Evolutionary conservation across 2,888 invertebrate species (phyloP).

Genomic region (Andrena camellia): DNA sequence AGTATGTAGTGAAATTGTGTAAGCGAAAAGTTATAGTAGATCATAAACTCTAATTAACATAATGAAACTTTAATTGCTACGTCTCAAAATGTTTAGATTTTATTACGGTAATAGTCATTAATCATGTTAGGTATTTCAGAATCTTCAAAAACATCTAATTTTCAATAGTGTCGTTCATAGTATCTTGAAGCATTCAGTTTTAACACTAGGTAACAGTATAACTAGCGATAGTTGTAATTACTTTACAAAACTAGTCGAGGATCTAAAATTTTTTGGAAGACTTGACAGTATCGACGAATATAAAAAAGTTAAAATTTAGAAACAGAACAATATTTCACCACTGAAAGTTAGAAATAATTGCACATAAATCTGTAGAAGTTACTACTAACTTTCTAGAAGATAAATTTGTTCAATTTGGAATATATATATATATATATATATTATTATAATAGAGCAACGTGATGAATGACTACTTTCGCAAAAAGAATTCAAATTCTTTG

Average conservation of each 20-base stretch:
- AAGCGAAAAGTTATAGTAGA: background rate
- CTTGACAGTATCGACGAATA: background rate
- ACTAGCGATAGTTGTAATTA: background rate
- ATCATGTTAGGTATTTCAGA: background rate
- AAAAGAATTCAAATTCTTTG: background rate
- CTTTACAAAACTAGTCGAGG: background rate
- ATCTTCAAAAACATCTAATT: background rate
- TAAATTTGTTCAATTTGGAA: background rate
- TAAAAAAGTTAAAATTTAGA: background rate
- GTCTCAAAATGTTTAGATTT: background rate
- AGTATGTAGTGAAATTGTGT: background rate
- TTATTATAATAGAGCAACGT: background rate
- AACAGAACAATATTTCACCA: background rate
- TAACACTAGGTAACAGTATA: background rate
- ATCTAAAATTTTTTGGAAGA: background rate
- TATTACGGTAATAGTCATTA: background rate
- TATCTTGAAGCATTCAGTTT: background rate
- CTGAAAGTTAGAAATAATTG: background rate
- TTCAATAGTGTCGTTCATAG: background rate
- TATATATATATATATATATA: background rate
- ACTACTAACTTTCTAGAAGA: background rate
- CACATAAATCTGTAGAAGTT: background rate
- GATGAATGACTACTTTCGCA: background rate
- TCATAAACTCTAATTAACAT: too few relatives aligned
- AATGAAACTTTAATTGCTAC: background rate